Evolutionary conservation across 2,888 invertebrate genomes (phyloP).

Genomic region (Macaria notata): DNA sequence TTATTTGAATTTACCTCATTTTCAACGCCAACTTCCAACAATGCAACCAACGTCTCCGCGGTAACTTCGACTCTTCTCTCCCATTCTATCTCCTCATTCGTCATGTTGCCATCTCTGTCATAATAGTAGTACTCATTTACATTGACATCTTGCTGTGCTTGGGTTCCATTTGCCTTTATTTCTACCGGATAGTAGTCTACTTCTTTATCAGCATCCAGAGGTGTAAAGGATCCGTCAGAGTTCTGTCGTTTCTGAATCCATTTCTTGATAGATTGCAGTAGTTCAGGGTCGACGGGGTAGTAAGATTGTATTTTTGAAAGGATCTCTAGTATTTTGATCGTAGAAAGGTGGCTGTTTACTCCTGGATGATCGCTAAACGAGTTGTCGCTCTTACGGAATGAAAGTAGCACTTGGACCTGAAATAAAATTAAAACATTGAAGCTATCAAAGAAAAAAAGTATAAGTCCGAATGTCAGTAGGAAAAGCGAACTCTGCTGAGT

Average conservation of each 20-base stretch:
- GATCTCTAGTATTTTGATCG: constrained; percentile 83
- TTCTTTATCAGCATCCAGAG: constrained; percentile 82
- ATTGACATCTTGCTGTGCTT: constrained; percentile 56
- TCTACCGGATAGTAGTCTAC: constrained; percentile 75
- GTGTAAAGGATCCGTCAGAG: constrained; percentile 83
- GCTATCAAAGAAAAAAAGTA: too few relatives aligned
- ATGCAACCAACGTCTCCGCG: constrained; percentile 83
- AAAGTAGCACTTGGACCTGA: constrained; percentile 83
- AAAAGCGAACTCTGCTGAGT: too few relatives aligned
- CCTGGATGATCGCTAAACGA: constrained; percentile 86
- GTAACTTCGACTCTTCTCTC: constrained; percentile 84
- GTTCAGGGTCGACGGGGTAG: constrained; percentile 83
- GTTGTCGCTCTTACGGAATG: constrained; percentile 84
- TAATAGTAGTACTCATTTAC: constrained; percentile 77
- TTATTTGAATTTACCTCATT: too few relatives aligned
- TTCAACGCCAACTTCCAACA: constrained; percentile 84
- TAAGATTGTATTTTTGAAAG: constrained; percentile 83
- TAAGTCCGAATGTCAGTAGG: too few relatives aligned
- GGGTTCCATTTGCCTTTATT: constrained; percentile 57
- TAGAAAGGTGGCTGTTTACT: constrained; percentile 83
- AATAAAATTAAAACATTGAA: constrained; percentile 27
- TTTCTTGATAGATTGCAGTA: constrained; percentile 81
- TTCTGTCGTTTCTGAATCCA: constrained; percentile 84
- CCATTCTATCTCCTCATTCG: constrained; percentile 70
- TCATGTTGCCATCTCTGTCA: constrained; percentile 77